Evolutionary conservation across 2,888 invertebrate genomes (phyloP).

Genomic region (Seira ritae): DNA sequence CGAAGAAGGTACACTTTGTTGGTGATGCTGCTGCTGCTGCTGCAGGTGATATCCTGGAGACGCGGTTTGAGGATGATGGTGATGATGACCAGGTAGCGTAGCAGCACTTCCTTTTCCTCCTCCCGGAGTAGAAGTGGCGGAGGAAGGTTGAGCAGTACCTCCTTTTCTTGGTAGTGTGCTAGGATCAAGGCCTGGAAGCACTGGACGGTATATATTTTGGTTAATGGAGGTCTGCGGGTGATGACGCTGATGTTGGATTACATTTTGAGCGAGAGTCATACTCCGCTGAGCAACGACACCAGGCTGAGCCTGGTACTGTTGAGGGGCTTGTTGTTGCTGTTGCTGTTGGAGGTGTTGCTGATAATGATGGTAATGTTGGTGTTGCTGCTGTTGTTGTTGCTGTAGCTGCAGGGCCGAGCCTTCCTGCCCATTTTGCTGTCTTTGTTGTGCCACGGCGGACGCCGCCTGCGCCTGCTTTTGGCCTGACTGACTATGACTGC

Average conservation of each 20-base stretch:
- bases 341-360: conserved; percentile 44
- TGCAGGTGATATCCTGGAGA: not conserved
- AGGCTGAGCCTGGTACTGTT: conserved; percentile 53
- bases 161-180: conserved; percentile 55
- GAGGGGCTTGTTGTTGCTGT: conserved; percentile 27
- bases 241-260: conserved; percentile 51
- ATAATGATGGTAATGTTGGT: conserved; percentile 36
- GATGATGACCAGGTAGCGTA: conserved; percentile 54
- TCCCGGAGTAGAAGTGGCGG: conserved; percentile 46
- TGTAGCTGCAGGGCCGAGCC: conserved; percentile 51
- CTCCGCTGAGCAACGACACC: conserved; percentile 54
- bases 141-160: conserved; percentile 12
- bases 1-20: conserved; percentile 12
- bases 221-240: conserved; percentile 53
- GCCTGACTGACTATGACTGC: not conserved
- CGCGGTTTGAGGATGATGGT: conserved; percentile 4
- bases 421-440: conserved; percentile 64
- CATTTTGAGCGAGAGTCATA: conserved; percentile 55
- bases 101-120: conserved; percentile 57
- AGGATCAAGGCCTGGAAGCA: conserved; percentile 64
- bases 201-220: conserved; percentile 69
- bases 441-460: conserved; percentile 60
- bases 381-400: conserved; percentile 38
- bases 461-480: conserved; percentile 42
- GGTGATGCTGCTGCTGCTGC: conserved; percentile 6